Evolutionary conservation across 37 sponge, comb jelly and placozoan genomes (phyloP), one percentile per base, ranked within the genome.

Genomic region (Oscarella lobularis): DNA sequence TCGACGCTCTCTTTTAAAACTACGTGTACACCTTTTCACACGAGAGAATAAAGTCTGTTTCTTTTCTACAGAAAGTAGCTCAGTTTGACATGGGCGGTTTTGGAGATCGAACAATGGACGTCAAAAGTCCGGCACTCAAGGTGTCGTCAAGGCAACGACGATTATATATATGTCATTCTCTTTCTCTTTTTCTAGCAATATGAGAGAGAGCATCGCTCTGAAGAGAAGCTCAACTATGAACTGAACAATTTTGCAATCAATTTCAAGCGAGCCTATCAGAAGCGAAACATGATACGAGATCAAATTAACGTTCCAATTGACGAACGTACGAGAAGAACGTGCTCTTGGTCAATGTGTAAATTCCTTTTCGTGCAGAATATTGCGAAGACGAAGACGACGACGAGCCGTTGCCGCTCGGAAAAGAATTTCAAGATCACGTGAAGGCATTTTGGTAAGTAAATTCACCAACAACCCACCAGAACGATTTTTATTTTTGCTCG

Each of bases 341-440:
- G 29, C 4, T 30, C 31, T 34, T 48, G 9, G 60, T 48, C 14
- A 48, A 48, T 48, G 9, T 48, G 60, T 20, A 48, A 5, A 68
- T 20, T 68, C 35, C 31, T 68, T 4, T 68, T 5, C 71, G 6
- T 68, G 31, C 33, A 68, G 71, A 4, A 29, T 68, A 68, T 68
- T 68, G 29, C 31, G 71, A 68, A 68, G 6, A 20, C 33, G n/a
- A n/a, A n/a, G 71, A 35, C 6, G 71, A 35, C 29, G 71, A 68
- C 71, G 71, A 68, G 31, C 35, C 29, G 5, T 35, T 68, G 6
- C 71, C 71, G 4, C 71, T 4, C 5, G 71, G 71, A 4, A 4
- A 14, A 35, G 71, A 68, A 68, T 68, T 68, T 68, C 71, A 68
- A 35, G 29, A 48, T 48, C 60, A 48, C 60, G 60, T 48, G 9